Evolutionary conservation across 2,797 vertebrate species (phyloP).

Genomic region (Spheniscus humboldti): DNA sequence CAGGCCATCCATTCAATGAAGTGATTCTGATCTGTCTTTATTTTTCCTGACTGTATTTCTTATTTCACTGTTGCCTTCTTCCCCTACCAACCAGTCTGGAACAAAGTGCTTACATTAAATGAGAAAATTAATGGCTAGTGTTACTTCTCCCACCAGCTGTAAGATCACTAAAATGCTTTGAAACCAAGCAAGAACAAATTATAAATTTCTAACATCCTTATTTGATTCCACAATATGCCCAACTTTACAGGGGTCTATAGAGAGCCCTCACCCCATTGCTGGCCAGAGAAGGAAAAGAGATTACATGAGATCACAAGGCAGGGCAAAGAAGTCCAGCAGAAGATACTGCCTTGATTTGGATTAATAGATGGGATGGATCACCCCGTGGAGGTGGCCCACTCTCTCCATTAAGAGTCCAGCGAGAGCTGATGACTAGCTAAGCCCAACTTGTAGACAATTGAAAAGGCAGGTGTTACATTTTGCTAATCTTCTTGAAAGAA

Average conservation of each 20-base stretch:
- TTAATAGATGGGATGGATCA: not conserved
- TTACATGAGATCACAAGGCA: not conserved
- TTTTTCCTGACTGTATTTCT: not conserved
- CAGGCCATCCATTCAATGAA: not conserved
- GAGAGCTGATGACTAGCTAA: not conserved
- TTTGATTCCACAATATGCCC: not conserved
- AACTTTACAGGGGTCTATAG: not conserved
- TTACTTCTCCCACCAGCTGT: not conserved
- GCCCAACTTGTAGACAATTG: not conserved
- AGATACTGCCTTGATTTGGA: not conserved
- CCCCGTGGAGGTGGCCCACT: rapidly evolving
- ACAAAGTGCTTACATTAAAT: not conserved
- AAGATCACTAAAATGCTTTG: not conserved
- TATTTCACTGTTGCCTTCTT: not conserved
- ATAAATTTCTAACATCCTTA: not conserved
- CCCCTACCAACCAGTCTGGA: not conserved
- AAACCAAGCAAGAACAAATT: not conserved
- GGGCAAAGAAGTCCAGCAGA: not conserved
- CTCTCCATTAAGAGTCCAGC: not conserved
- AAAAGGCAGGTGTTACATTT: not conserved
- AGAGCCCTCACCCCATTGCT: not conserved
- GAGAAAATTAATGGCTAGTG: not conserved
- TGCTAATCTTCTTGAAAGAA: not conserved
- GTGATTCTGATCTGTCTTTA: not conserved
- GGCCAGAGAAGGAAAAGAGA: not conserved